Evolutionary conservation across 2,888 invertebrate genomes (phyloP).

Genomic region (Imbricaverruca yamaguchii): DNA sequence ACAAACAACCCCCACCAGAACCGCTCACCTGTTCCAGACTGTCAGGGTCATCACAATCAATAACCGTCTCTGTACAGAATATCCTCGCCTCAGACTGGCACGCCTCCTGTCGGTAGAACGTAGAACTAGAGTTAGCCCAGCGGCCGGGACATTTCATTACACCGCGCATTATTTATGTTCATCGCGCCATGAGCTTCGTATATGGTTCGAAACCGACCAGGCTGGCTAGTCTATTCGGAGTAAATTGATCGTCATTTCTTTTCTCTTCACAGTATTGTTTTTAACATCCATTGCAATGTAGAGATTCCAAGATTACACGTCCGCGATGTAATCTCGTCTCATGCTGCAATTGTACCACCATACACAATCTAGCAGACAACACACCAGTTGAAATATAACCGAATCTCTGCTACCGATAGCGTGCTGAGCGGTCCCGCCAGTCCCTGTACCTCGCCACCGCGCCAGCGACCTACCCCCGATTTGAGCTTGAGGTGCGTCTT

Average conservation of each 20-base stretch:
- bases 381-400: too few relatives aligned
- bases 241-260: too few relatives aligned
- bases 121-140: background rate
- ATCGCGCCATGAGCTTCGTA: background rate
- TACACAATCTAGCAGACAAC: too few relatives aligned
- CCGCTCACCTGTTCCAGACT: background rate
- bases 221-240: background rate
- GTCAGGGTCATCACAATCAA: background rate
- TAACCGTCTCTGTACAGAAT: background rate
- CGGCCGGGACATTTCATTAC: background rate
- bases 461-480: slow-evolving; percentile 28
- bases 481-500: slow-evolving; percentile 66
- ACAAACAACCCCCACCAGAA: too few relatives aligned
- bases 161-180: background rate
- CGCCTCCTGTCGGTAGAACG: background rate
- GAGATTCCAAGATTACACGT: too few relatives aligned
- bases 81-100: background rate
- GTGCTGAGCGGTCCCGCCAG: too few relatives aligned
- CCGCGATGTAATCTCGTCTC: too few relatives aligned
- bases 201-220: background rate
- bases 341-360: too few relatives aligned
- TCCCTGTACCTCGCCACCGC: too few relatives aligned
- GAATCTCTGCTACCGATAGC: too few relatives aligned
- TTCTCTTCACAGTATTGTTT: too few relatives aligned
- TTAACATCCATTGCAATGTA: too few relatives aligned